Conservation (phyloP, 2,888 invertebrate species). For the Erebia epiphron region DNA sequence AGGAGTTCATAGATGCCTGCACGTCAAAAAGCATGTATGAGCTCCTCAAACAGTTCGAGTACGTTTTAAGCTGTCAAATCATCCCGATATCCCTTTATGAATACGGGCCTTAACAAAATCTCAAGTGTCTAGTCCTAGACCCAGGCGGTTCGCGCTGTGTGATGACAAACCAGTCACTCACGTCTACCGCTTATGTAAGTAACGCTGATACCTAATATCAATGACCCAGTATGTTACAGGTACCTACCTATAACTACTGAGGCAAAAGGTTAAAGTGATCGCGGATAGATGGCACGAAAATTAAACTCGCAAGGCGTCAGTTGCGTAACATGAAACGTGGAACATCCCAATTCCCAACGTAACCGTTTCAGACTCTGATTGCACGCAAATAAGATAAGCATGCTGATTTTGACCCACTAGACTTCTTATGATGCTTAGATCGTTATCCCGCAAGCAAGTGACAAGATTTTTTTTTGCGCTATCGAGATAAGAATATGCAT, state of each 20-base stretch:
- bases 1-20: too few relatives aligned
- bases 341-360: conserved; percentile 27
- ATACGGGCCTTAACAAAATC: too few relatives aligned
- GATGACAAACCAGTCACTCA: too few relatives aligned
- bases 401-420: conserved; percentile 27
- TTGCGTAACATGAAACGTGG: conserved; percentile 26
- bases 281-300: conserved; percentile 47
- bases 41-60: too few relatives aligned
- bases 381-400: conserved; percentile 24
- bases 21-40: too few relatives aligned
- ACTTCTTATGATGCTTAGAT: conserved; percentile 16
- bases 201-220: conserved; percentile 13
- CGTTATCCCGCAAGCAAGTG: conserved; percentile 5
- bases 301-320: conserved; percentile 25
- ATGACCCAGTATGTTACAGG: conserved; percentile 20
- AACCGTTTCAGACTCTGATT: conserved; percentile 27
- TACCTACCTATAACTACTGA: conserved; percentile 27
- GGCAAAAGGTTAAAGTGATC: conserved; percentile 46
- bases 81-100: too few relatives aligned
- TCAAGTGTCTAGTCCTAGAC: too few relatives aligned
- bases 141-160: too few relatives aligned
- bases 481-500: conserved; percentile 13
- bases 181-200: too few relatives aligned
- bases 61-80: too few relatives aligned
- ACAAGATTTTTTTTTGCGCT: conserved; percentile 6